Conservation (phyloP, 2,888 invertebrate genomes). For the Aricia artaxerxes region DNA sequence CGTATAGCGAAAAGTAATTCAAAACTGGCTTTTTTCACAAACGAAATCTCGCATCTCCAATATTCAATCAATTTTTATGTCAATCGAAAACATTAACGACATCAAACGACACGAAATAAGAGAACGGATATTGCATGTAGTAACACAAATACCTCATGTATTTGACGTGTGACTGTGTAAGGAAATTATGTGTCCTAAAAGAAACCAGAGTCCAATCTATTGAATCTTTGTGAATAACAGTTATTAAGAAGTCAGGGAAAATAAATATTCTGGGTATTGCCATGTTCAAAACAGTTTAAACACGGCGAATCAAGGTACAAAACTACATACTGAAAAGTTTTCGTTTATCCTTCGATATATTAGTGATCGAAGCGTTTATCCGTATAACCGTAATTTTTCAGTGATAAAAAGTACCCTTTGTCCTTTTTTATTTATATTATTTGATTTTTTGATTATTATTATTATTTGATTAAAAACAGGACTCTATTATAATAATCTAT, state of each 20-base stretch:
- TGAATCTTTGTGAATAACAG: neutral
- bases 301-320: no score
- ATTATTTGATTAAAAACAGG: no score
- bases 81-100: neutral
- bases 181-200: constrained; percentile 49
- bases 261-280: no score
- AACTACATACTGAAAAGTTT: no score
- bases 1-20: no score
- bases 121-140: neutral
- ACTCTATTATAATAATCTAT: neutral
- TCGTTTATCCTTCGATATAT: no score
- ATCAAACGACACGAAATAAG: neutral
- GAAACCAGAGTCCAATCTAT: constrained; percentile 5
- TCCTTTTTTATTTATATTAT: no score
- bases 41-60: neutral
- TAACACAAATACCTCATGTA: constrained; percentile 40
- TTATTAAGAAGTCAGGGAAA: neutral
- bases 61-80: neutral
- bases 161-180: constrained; percentile 37
- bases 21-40: neutral
- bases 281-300: no score
- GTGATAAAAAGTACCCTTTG: no score
- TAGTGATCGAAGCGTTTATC: no score
- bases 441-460: no score
- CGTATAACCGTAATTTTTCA: no score